phyloP scores from a whole-genome alignment of 2,888 invertebrate genomes.

The Ormia ochracea region DNA sequence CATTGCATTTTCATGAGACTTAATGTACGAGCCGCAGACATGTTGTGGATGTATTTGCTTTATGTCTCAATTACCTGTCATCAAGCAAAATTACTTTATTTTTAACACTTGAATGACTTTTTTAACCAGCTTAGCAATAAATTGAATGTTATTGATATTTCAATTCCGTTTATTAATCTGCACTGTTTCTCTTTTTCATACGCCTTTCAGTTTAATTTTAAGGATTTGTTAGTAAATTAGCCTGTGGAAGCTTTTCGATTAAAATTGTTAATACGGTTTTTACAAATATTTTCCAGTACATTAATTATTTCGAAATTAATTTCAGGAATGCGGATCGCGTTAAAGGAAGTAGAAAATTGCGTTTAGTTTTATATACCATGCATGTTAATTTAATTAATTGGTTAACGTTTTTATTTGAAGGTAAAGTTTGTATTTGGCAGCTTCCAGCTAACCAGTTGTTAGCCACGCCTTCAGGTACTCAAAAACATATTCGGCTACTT shows the following conservation, averaged over 20 bases:
- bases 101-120: constrained; percentile 30
- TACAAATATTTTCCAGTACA: neutral
- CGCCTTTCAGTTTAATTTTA: neutral
- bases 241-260: neutral
- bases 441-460: constrained; percentile 66
- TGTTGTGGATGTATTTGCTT: constrained; percentile 31
- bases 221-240: neutral
- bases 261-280: neutral
- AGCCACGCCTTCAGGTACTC: constrained; percentile 70
- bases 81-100: constrained; percentile 24
- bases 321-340: neutral
- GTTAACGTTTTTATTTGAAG: constrained; percentile 8
- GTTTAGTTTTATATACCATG: neutral
- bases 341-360: neutral
- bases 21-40: neutral
- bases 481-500: constrained; percentile 66
- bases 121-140: neutral
- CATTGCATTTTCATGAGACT: neutral
- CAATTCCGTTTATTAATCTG: constrained; percentile 23
- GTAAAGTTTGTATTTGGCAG: neutral
- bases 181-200: neutral
- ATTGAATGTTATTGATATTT: constrained; percentile 21
- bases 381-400: neutral
- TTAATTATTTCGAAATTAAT: neutral
- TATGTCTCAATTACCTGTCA: constrained; percentile 56